These are phyloP conservation scores for Diplosoma virens DNA, from an alignment of 23 tunicate genomes.

Conservation along the genomic window DNA sequence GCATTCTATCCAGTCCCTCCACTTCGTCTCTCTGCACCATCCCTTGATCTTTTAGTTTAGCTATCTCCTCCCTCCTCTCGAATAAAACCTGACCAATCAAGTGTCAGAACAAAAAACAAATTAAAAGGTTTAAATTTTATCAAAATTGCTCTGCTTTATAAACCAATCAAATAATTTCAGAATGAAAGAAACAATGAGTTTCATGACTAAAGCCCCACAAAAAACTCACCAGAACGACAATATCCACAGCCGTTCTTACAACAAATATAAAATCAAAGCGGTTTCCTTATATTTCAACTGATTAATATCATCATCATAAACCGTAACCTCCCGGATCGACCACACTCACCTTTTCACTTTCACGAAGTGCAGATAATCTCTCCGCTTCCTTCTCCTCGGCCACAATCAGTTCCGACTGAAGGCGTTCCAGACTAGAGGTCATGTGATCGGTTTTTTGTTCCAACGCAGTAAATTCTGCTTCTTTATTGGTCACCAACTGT, in stretches of 20 bases:
- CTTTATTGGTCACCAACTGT: constrained; percentile 83
- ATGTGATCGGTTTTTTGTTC: constrained; percentile 87
- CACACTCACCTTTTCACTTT: constrained; percentile 82
- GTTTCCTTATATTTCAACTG: no score
- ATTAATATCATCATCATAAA: no score
- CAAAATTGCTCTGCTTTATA: no score
- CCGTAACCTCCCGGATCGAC: no score
- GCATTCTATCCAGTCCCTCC: constrained; percentile 73
- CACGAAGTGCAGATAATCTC: constrained; percentile 64
- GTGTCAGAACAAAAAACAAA: background rate
- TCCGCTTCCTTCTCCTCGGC: constrained; percentile 93
- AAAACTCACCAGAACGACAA: no score
- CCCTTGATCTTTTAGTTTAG: constrained; percentile 69
- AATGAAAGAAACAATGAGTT: no score
- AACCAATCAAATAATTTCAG: no score
- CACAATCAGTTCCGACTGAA: constrained; percentile 77
- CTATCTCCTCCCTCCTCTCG: constrained; percentile 73
- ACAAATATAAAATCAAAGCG: no score
- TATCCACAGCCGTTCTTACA: no score
- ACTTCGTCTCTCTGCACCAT: constrained; percentile 63
- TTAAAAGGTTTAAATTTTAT: no score
- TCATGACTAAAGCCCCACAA: no score
- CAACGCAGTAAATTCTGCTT: constrained; percentile 82
- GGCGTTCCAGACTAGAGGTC: constrained; percentile 79
- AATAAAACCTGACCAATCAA: constrained; percentile 33